Percentiles rank a stretch among this genome's conserved stretches.
Evolutionary conservation across 2,888 invertebrate genomes (phyloP).

Genomic region (Heliconius charithonia): DNA sequence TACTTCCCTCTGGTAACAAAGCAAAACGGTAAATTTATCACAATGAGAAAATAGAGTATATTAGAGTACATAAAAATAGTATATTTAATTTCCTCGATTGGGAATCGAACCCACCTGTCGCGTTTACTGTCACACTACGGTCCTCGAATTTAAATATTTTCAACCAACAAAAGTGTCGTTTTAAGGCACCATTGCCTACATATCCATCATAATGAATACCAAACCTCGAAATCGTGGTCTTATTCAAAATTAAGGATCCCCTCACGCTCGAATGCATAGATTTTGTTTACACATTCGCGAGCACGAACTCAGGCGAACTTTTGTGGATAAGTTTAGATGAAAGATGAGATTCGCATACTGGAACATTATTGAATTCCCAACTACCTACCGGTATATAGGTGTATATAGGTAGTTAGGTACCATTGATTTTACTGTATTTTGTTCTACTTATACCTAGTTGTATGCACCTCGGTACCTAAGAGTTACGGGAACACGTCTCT

Average conservation of each 20-base stretch:
- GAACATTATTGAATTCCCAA: conserved; percentile 44
- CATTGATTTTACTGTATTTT: conserved; percentile 11
- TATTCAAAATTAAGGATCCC: conserved; percentile 29
- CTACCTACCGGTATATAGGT: too few species aligned
- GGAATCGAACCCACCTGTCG: background rate
- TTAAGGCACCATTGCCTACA: background rate
- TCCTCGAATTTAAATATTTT: background rate
- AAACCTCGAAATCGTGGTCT: conserved; percentile 17
- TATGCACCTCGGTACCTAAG: background rate
- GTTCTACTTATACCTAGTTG: background rate
- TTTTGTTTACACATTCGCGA: conserved; percentile 49
- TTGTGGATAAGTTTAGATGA: conserved; percentile 51
- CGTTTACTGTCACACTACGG: too few species aligned
- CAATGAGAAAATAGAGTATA: too few species aligned
- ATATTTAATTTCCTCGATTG: too few species aligned
- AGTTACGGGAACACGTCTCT: conserved; percentile 8
- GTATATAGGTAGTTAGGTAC: too few species aligned
- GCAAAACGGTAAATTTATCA: too few species aligned
- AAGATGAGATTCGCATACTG: conserved; percentile 45
- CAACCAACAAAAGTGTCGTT: background rate
- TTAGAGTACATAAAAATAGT: too few species aligned
- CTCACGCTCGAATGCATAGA: conserved; percentile 25
- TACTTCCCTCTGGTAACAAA: too few species aligned
- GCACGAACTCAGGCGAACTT: conserved; percentile 45
- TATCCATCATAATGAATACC: conserved; percentile 6